A percentile compares a stretch with the other conserved stretches of the same genome.
Conservation (phyloP, 2,888 invertebrate species). For the Octodonta nipae region DNA sequence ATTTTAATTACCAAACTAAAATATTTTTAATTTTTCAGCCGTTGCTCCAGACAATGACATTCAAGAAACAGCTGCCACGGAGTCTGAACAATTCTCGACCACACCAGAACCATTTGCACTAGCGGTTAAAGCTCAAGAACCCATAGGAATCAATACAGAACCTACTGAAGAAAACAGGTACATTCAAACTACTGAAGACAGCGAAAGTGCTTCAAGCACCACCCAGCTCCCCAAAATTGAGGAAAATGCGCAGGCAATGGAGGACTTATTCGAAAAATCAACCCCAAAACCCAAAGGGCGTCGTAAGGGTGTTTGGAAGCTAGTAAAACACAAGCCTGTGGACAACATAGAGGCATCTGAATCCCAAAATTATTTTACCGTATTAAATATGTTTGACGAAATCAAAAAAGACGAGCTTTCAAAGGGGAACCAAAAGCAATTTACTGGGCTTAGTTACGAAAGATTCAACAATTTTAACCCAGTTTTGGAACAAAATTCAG, state of each 20-base stretch:
- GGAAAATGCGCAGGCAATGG: conserved; percentile 12
- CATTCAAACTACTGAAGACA: too few relatives aligned
- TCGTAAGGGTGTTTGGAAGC: conserved; percentile 59
- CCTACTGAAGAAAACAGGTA: not conserved
- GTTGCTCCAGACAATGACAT: not conserved
- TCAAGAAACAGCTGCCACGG: not conserved
- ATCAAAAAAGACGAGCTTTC: not conserved
- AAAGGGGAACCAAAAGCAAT: not conserved
- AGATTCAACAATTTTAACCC: conserved; percentile 8
- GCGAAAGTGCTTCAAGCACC: conserved; percentile 4
- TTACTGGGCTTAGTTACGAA: not conserved
- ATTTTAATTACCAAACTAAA: too few relatives aligned
- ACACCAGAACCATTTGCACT: too few relatives aligned
- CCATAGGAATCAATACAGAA: too few relatives aligned
- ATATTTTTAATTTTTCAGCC: too few relatives aligned
- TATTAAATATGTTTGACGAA: conserved; percentile 19
- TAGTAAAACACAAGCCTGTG: conserved; percentile 49
- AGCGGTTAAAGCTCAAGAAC: too few relatives aligned
- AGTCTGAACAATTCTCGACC: too few relatives aligned
- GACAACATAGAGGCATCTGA: conserved; percentile 69
- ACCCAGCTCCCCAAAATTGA: too few relatives aligned
- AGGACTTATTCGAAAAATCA: conserved; percentile 12
- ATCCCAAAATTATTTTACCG: conserved; percentile 53
- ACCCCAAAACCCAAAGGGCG: conserved; percentile 19
- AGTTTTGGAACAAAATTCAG: conserved; percentile 7